These are phyloP conservation scores for Argya squamiceps DNA, from an alignment of 2,797 vertebrate genomes.

Conservation along the genomic window DNA sequence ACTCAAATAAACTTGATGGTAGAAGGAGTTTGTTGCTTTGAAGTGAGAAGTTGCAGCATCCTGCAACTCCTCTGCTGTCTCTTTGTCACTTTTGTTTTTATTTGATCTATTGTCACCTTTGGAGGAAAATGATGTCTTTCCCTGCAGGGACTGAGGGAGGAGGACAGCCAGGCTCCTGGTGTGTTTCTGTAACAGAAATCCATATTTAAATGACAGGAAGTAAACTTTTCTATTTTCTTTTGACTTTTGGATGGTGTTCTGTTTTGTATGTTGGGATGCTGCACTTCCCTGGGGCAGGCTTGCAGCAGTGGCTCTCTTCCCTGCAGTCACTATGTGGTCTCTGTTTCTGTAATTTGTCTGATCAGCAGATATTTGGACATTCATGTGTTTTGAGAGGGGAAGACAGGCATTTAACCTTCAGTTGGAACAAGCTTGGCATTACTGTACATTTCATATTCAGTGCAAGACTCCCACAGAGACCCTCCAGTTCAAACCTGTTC, in stretches of 20 bases:
- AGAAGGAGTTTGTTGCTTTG: neutral
- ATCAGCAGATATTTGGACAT: neutral
- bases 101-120: neutral
- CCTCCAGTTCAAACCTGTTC: neutral
- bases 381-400: neutral
- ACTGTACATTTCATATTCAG: neutral
- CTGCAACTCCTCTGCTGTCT: neutral
- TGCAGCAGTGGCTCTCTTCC: neutral
- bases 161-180: neutral
- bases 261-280: neutral
- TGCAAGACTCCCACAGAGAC: neutral
- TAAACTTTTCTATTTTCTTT: neutral
- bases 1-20: neutral
- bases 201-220: neutral
- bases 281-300: neutral
- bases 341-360: neutral
- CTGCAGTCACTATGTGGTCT: neutral
- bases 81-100: neutral
- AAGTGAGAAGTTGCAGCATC: neutral
- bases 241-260: neutral
- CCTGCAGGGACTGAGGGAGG: neutral
- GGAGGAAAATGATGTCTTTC: neutral
- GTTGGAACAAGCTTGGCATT: neutral
- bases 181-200: neutral
- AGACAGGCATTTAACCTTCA: neutral